Conservation (phyloP, 2,797 vertebrate species). For the Silurus aristotelis region DNA sequence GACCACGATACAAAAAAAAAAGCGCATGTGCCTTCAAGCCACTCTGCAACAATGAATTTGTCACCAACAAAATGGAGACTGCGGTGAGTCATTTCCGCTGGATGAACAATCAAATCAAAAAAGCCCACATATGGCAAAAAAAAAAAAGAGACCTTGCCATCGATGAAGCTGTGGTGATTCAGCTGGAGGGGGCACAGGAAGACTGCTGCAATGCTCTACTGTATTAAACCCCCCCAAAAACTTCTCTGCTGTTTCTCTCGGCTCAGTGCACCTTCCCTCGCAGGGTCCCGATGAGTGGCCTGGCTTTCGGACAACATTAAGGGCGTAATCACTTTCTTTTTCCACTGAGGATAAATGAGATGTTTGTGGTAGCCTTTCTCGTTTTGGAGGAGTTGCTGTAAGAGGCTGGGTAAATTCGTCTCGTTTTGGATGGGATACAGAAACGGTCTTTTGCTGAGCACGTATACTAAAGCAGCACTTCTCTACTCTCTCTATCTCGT, state of each 20-base stretch:
- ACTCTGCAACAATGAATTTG: conserved; percentile 33
- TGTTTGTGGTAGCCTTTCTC: conserved; percentile 60
- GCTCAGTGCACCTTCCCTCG: conserved; percentile 76
- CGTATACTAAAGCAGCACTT: neutral
- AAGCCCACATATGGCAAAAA: conserved; percentile 40
- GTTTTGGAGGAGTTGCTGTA: conserved; percentile 49
- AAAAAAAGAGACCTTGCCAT: conserved; percentile 23
- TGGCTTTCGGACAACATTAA: conserved; percentile 71
- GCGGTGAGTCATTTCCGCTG: conserved; percentile 45
- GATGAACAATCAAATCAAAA: conserved; percentile 47
- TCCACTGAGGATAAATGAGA: conserved; percentile 65
- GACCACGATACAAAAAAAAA: conserved; percentile 10
- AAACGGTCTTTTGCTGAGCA: conserved; percentile 10
- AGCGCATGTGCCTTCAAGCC: neutral
- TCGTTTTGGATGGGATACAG: conserved; percentile 6
- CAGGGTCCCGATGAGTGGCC: conserved; percentile 71
- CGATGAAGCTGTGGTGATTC: conserved; percentile 32
- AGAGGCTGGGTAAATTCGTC: conserved; percentile 15
- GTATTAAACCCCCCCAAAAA: conserved; percentile 63
- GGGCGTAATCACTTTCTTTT: conserved; percentile 66
- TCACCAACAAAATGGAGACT: conserved; percentile 28
- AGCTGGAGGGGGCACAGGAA: conserved; percentile 29
- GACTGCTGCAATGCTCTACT: conserved; percentile 49
- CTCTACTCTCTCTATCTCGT: too few species aligned
- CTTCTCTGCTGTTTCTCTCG: conserved; percentile 68